These are phyloP conservation scores for Drosophila histrio DNA, from an alignment of 2,888 invertebrate genomes.

Conservation along the genomic window DNA sequence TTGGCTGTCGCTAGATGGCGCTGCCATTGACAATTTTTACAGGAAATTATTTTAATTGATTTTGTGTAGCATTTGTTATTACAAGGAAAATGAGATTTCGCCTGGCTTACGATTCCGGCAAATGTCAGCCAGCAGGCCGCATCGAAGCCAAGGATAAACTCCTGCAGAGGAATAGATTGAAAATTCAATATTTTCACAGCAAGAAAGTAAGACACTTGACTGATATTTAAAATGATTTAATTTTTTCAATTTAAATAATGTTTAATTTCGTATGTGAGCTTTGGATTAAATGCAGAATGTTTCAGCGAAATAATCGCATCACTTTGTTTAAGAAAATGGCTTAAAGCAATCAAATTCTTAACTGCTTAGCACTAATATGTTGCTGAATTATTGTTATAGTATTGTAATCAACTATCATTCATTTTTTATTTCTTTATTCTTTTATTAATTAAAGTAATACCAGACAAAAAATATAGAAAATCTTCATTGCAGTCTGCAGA, in stretches of 20 bases:
- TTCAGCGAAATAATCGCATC: no score
- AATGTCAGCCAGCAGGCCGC: neutral
- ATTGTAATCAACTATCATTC: no score
- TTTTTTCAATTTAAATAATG: neutral
- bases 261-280: neutral
- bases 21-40: constrained; percentile 51
- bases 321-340: no score
- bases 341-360: no score
- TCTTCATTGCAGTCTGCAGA: no score
- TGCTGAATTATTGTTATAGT: no score
- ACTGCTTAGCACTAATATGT: no score
- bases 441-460: no score
- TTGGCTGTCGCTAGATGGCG: constrained; percentile 32
- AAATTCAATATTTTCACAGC: neutral
- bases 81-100: constrained; percentile 66
- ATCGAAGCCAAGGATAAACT: neutral
- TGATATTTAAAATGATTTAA: neutral
- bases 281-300: no score
- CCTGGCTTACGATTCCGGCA: constrained; percentile 9
- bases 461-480: no score
- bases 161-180: neutral
- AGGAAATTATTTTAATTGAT: constrained; percentile 75
- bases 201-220: neutral
- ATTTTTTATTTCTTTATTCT: no score
- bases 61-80: constrained; percentile 68